Conservation (phyloP, 1,140 invertebrate genomes). For the Heterodera carotae region DNA sequence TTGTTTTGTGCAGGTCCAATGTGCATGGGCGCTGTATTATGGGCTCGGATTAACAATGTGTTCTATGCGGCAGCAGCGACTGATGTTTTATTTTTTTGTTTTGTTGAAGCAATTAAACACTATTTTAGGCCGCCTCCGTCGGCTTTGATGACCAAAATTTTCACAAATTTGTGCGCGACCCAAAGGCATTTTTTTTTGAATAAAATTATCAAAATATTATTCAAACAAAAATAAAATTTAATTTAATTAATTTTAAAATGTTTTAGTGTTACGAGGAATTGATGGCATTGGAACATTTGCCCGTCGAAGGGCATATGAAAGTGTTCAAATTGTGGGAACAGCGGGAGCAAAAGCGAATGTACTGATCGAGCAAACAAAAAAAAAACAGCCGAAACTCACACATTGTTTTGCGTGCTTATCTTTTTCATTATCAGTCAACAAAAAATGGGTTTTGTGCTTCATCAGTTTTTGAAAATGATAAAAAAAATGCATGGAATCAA, state of each 20-base stretch:
- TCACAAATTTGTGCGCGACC: conserved; percentile 60
- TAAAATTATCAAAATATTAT: neutral
- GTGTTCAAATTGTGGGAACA: conserved; percentile 51
- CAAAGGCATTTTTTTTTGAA: conserved; percentile 36
- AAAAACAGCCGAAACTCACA: too few species aligned
- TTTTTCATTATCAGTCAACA: too few species aligned
- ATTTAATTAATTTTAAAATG: too few species aligned
- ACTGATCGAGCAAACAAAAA: conserved; percentile 37
- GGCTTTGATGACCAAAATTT: conserved; percentile 60
- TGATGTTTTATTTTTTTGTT: conserved; percentile 34
- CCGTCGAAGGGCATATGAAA: conserved; percentile 33
- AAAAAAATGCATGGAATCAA: too few species aligned
- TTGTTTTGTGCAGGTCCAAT: conserved; percentile 39
- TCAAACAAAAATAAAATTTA: neutral
- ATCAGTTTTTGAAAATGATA: too few species aligned
- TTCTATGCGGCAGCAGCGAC: conserved; percentile 61
- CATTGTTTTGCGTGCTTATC: too few species aligned
- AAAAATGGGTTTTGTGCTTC: too few species aligned
- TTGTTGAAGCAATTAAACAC: neutral
- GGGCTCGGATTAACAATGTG: conserved; percentile 59
- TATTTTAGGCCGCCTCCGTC: conserved; percentile 45
- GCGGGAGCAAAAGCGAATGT: conserved; percentile 44
- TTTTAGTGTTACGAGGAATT: conserved; percentile 22
- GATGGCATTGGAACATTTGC: conserved; percentile 41
- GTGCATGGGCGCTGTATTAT: conserved; percentile 63